These are phyloP conservation scores for Pseudachorutes palmiensis DNA, from an alignment of 1,140 invertebrate species.

Conservation along the genomic window DNA sequence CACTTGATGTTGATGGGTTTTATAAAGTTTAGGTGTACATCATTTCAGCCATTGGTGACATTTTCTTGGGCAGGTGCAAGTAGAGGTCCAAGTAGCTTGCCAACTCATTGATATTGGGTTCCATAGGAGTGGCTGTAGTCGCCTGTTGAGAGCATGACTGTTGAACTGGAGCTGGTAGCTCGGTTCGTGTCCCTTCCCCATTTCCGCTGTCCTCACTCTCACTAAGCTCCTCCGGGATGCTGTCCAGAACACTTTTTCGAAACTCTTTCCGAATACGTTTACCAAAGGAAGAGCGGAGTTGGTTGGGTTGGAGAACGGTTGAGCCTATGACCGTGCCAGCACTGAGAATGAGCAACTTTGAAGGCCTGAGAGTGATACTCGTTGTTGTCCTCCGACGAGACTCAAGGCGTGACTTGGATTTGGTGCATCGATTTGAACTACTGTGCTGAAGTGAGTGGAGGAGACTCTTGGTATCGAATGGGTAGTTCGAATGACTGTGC, in stretches of 20 bases:
- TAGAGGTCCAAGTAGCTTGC: constrained; percentile 87
- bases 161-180: neutral
- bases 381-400: neutral
- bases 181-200: neutral
- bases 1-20: too few relatives aligned
- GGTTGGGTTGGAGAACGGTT: neutral
- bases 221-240: neutral
- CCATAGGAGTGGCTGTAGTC: constrained; percentile 47
- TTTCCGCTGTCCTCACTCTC: too few relatives aligned
- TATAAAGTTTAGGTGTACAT: constrained; percentile 85
- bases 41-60: constrained; percentile 93
- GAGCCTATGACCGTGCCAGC: too few relatives aligned
- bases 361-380: constrained; percentile 1
- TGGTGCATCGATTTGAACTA: neutral
- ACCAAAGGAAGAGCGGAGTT: neutral
- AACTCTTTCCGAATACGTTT: neutral
- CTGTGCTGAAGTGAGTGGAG: neutral
- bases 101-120: constrained; percentile 77
- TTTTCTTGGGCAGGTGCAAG: constrained; percentile 90
- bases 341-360: neutral
- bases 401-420: neutral
- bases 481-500: constrained; percentile 11
- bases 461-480: neutral
- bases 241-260: neutral
- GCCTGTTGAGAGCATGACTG: constrained; percentile 47